Evolutionary conservation across 2,113 vertebrate genomes (phyloP), one percentile per base, ranked within the genome.

Genomic region (Cynopterus brachyotis): DNA sequence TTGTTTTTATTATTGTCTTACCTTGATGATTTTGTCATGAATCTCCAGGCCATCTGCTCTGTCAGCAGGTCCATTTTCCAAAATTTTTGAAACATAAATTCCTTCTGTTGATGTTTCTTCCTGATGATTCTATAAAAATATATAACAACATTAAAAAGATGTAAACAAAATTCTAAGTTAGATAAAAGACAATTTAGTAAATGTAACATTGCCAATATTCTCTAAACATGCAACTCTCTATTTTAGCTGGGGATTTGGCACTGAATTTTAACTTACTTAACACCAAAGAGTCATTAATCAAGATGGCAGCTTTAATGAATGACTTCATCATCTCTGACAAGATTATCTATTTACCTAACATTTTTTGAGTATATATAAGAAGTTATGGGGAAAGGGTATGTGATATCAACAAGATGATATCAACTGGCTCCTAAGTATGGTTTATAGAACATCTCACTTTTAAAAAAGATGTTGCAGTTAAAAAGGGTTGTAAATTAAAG

Each of bases 11-110:
- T 67, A 59, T 94, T 62, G 20, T 59, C 98, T 98, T 98, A 99
- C 99, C 99, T 99, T 98, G 86, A 98, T 97, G 95, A 99, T 98
- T 96, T 96, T 98, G 98, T 99, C 98, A 59, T 98, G 98, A 97
- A 98, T 96, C 97, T 98, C 87, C 93, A 98, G 94, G 81, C 98
- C 98, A 95, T 98, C 97, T 84, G 97, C 91, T 98, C 95, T 97
- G 96, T 98, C 98, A 64, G 98, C 98, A 89, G 98, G 98, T 95
- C 98, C 98, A 84, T 98, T 98, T 97, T 98, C 98, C 97, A 98
- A 96, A 97, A 99, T 98, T 97, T 98, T 99, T 88, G 98, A 99
- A 89, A 99, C 98, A 83, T 98, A 99, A 97, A 99, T 98, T 97
- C 98, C 99, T 95, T 98, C 98, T 55, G 96, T 67, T 66, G 79